Base-by-base conservation (phyloP, 2,888 invertebrate species). In the Andrena marginata region DNA sequence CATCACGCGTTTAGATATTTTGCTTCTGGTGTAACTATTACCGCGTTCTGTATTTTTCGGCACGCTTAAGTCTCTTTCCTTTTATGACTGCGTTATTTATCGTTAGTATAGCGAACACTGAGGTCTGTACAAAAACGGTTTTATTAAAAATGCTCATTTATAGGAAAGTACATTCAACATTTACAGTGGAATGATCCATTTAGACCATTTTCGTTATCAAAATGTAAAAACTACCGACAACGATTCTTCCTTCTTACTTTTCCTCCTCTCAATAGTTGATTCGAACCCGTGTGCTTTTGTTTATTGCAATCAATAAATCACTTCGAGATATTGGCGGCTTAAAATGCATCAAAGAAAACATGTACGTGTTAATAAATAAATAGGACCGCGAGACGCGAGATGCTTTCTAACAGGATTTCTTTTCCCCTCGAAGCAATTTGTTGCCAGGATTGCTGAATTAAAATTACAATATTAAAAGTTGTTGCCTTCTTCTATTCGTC, bases 131-230 rank as follows among this genome's bases (percentile, higher is more conserved):
- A 92, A 92, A 92, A 92, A 89, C 90, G 89, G 85, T 88, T 92
- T 92, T 92, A 92, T 92, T 92, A 90, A 89, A 92, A 92, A 90
- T 84, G 62, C 69, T 80, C 65, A 62, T 81, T 88, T 87, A 90
- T 91, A 89, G 86, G 88, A 90, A 90, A 91, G 71, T 88, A 88
- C 77, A 86, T 88, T 87, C 67, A 86, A 89, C 81, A 90, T 88
- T 90, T 87, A 89, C 86, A 89, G 85, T 82, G 90, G 84, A 79
- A 87, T 84, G 78, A 84, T 85, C 69, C 56, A 64, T 3, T 85
- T 80, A 82, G 64, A 88, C 56, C 67, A 42, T 67, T 48, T 35
- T 82, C 63, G 76, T 71, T 77, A 74, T 73, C 49, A n/a, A n/a
- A 76, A 68, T 73, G 29, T 75, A 68, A 71, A 54, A 65, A 7